phyloP scores from a whole-genome alignment of 2,888 invertebrate species.

The Lasioglossum villosulum region DNA sequence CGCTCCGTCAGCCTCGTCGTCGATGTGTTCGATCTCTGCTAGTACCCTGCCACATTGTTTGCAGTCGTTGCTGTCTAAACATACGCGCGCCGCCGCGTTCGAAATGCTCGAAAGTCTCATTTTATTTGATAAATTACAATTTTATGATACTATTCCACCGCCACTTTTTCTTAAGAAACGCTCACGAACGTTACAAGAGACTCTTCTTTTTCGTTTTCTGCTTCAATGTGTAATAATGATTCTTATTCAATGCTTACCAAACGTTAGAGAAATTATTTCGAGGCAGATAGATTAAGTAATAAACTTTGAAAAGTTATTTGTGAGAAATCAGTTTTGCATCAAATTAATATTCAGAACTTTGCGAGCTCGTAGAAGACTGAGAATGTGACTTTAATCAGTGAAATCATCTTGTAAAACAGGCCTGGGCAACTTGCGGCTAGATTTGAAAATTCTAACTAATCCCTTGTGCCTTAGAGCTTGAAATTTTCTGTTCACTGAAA shows the following conservation, averaged over 20 bases:
- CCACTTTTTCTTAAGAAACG: background rate
- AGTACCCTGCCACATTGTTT: conserved; percentile 96
- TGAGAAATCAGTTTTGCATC: background rate
- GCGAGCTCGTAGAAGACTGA: background rate
- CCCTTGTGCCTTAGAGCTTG: background rate
- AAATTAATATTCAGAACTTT: background rate
- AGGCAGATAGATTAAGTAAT: background rate
- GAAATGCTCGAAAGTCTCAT: conserved; percentile 51
- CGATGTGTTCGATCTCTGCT: conserved; percentile 95
- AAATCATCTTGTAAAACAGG: background rate
- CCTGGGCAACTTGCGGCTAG: too few species aligned
- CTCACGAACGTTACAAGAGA: background rate
- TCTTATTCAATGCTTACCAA: background rate
- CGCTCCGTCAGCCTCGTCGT: conserved; percentile 95
- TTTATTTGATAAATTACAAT: background rate
- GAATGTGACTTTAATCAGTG: background rate
- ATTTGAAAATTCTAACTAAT: background rate
- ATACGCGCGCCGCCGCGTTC: conserved; percentile 71
- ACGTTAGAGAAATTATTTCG: background rate
- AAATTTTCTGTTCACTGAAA: background rate
- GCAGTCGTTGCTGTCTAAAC: conserved; percentile 97
- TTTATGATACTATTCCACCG: background rate
- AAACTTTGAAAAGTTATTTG: background rate
- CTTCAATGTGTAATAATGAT: too few species aligned
- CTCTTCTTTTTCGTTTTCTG: background rate